Evolutionary conservation across 2,113 vertebrate species (phyloP).

Genomic region (Myrmophylax atrothorax): DNA sequence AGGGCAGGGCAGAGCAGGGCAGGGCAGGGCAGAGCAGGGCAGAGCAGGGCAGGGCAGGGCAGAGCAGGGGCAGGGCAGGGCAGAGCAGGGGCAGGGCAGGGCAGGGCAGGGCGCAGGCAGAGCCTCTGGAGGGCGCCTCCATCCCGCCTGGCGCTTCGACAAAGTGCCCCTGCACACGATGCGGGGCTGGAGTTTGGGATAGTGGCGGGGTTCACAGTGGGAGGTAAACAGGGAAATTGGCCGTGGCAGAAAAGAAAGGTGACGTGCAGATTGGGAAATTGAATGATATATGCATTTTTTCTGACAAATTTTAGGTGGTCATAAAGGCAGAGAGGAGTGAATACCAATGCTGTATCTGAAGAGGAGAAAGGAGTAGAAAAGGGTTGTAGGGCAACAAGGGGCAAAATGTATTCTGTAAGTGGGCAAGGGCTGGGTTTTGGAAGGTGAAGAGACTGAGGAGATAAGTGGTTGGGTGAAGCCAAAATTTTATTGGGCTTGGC

Average conservation of each 20-base stretch:
- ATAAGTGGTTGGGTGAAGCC: background rate
- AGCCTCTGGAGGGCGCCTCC: background rate
- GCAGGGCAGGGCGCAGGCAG: background rate
- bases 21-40: too few relatives aligned
- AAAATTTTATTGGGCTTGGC: background rate
- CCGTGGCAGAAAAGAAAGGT: background rate
- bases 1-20: too few relatives aligned
- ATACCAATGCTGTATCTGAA: background rate
- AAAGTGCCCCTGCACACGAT: rapidly evolving
- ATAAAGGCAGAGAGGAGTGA: background rate
- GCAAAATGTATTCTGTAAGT: background rate
- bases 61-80: too few relatives aligned
- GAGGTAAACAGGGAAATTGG: background rate
- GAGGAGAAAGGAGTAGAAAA: background rate
- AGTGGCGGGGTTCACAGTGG: rapidly evolving
- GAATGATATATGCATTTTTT: background rate
- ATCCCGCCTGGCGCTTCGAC: background rate
- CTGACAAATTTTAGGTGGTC: background rate
- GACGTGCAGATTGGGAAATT: background rate
- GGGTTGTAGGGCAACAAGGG: background rate
- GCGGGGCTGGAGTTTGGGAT: rapidly evolving
- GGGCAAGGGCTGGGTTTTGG: background rate
- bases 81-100: too few relatives aligned
- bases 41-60: too few relatives aligned
- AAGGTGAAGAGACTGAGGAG: background rate